These are phyloP conservation scores for Chascanopsetta lugubris DNA, from an alignment of 2,113 vertebrate genomes.

Conservation along the genomic window DNA sequence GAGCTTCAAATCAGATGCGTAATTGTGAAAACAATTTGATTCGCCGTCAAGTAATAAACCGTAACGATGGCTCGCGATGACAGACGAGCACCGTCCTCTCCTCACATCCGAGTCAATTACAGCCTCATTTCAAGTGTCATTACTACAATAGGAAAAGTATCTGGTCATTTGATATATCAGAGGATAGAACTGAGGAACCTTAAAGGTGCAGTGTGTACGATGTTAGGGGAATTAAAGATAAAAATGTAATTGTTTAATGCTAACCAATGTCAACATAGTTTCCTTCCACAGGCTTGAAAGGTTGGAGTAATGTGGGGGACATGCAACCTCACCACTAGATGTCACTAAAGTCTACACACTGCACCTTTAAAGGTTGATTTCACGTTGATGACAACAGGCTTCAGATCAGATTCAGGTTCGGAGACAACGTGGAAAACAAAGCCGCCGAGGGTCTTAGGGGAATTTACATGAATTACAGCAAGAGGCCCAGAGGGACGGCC, in stretches of 20 bases:
- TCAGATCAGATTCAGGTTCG: conserved; percentile 31
- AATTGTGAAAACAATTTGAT: conserved; percentile 10
- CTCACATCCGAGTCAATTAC: conserved; percentile 12
- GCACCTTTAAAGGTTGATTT: conserved; percentile 23
- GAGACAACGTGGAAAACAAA: conserved; percentile 67
- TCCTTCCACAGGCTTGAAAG: no score
- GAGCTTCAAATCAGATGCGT: neutral
- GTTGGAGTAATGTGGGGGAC: no score
- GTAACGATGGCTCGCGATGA: conserved; percentile 12
- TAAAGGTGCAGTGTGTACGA: no score
- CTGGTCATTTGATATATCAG: no score
- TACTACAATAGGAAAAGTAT: conserved; percentile 10
- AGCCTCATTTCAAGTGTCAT: conserved; percentile 14
- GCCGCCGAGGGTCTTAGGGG: conserved; percentile 53
- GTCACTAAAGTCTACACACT: no score
- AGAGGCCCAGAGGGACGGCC: conserved; percentile 57
- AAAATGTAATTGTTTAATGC: no score
- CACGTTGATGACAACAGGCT: conserved; percentile 30
- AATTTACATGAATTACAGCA: conserved; percentile 81
- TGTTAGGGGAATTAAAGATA: no score
- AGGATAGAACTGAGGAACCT: no score
- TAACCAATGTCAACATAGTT: no score
- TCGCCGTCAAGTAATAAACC: conserved; percentile 20
- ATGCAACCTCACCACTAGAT: no score
- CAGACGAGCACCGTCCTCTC: conserved; percentile 20